Base-by-base conservation (phyloP, 2,888 invertebrate species). In the Platynereis dumerilii region DNA sequence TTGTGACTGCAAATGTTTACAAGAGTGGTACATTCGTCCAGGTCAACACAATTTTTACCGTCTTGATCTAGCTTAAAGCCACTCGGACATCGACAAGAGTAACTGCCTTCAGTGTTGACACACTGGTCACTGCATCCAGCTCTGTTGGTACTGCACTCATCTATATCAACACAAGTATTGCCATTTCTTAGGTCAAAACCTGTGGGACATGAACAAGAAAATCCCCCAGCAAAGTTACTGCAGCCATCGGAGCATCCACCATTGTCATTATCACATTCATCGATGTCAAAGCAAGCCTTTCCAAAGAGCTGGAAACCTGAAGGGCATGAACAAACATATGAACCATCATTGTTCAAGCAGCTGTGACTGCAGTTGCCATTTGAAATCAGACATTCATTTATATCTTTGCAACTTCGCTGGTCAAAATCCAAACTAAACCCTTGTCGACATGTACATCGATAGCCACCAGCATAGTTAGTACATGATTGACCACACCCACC, bases 151-250 rank as follows among this genome's bases (percentile, higher is more conserved):
- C n/a, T n/a, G 17, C 48, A 48, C 17, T 48, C 48, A 48, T 48
- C 22, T 5, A 12, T 48, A n/a, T 48, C 48, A 20, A 20, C 3
- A n/a, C 48, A 48, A 20, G 48, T 48, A n/a, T 48, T n/a, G 7
- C 5, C 20, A 48, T 48, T 22, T 7, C 20, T 22, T 1, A 96
- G 78, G 84, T 92, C 92, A 85, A 95, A 98, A 20, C 98, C 98
- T 17, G 75, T 65, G 20, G 79, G 80, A 74, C 87, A 87, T 34
- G 80, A 83, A 74, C 87, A 87, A 29, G 90, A 89, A 72, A 90
- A 92, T 0, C 91, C 91, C 54, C 94, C 94, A 63, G 91, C 90
- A 1, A 91, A 87, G 67, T 82, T 81, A 28, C 78, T 75, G 71
- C 82, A 82, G 5, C 74, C 57, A 20, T 94, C 93, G 70, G 92